Percentiles rank a stretch among this genome's conserved stretches.
Conservation (phyloP, 2,113 vertebrate genomes). For the Maccullochella peelii region DNA sequence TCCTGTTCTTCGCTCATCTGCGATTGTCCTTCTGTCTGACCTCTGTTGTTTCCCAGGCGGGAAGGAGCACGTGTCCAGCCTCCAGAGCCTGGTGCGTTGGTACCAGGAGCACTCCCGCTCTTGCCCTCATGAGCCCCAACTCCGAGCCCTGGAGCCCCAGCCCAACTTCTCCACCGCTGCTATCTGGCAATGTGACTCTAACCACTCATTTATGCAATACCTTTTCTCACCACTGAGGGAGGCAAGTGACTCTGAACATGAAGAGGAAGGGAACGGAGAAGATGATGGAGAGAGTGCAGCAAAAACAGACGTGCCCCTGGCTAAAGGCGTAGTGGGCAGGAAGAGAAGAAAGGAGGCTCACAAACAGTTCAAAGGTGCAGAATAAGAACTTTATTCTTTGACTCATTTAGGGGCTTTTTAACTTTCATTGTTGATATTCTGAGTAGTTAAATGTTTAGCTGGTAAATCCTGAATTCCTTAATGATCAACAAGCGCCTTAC, state of each 20-base stretch:
- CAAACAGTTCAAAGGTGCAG: conserved; percentile 65
- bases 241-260: conserved; percentile 84
- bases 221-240: conserved; percentile 85
- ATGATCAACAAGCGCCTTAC: not conserved
- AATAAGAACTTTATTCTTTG: not conserved
- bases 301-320: not conserved
- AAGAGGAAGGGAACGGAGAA: conserved; percentile 50
- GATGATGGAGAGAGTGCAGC: conserved; percentile 11
- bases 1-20: not conserved
- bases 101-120: conserved; percentile 89
- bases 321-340: conserved; percentile 29
- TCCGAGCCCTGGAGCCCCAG: conserved; percentile 85
- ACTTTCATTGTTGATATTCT: not conserved
- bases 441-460: not conserved
- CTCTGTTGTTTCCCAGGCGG: conserved; percentile 75
- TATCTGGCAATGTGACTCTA: conserved; percentile 89
- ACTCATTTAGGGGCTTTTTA: not conserved
- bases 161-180: conserved; percentile 87
- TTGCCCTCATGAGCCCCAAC: conserved; percentile 89
- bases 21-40: not conserved
- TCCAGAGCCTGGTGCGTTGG: conserved; percentile 89
- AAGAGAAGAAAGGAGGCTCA: conserved; percentile 60
- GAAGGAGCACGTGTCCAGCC: conserved; percentile 84
- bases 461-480: not conserved
- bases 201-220: conserved; percentile 92